These are phyloP conservation scores for Trissolcus brochymenae DNA, from an alignment of 2,888 invertebrate species.

Conservation along the genomic window DNA sequence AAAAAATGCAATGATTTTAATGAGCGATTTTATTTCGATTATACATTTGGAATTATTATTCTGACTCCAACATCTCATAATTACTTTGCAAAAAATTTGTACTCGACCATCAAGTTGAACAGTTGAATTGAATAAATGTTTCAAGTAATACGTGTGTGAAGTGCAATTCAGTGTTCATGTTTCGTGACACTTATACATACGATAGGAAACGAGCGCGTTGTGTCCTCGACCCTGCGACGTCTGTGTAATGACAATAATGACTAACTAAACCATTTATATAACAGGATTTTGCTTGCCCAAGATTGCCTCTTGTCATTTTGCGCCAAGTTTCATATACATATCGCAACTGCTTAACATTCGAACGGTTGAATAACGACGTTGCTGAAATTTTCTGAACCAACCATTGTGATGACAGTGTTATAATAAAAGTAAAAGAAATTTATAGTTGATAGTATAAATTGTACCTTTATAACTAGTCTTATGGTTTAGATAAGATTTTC, in stretches of 20 bases:
- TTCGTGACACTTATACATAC: constrained; percentile 49
- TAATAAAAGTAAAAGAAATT: not conserved
- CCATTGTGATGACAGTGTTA: not conserved
- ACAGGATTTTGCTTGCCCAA: constrained; percentile 55
- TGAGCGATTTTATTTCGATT: no score
- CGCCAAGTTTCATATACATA: constrained; percentile 14
- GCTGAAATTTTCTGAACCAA: not conserved
- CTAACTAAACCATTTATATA: constrained; percentile 58
- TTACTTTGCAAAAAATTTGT: no score
- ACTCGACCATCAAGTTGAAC: not conserved
- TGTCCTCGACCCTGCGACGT: constrained; percentile 58
- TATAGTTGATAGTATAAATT: not conserved
- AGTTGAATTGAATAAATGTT: constrained; percentile 24
- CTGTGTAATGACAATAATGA: constrained; percentile 57
- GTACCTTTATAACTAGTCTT: not conserved
- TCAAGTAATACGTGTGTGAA: constrained; percentile 31
- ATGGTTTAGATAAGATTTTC: no score
- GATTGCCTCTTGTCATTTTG: constrained; percentile 55
- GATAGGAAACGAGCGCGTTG: constrained; percentile 53
- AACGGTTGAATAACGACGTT: not conserved
- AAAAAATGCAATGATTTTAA: no score
- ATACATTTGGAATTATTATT: no score
- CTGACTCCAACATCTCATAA: no score
- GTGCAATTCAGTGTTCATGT: constrained; percentile 49
- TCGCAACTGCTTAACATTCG: not conserved